These are phyloP conservation scores for Apodemus agrarius DNA, from an alignment of 2,797 vertebrate genomes.

Conservation along the genomic window DNA sequence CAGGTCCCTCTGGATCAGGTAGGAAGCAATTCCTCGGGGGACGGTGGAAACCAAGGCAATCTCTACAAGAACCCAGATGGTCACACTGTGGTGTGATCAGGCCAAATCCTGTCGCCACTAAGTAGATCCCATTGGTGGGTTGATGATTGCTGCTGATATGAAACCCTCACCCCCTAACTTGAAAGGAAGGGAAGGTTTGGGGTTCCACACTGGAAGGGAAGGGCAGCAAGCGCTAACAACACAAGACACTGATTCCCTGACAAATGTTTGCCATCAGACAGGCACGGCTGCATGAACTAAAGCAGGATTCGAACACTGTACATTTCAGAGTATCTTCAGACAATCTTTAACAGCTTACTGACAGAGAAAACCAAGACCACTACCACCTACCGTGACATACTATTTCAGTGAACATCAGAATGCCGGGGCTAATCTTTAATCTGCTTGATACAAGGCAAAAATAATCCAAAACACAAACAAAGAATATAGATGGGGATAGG, in stretches of 20 bases:
- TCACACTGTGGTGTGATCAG: background rate
- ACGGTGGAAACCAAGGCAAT: constrained; percentile 6
- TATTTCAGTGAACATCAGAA: constrained; percentile 77
- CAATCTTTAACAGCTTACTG: constrained; percentile 84
- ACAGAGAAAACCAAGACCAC: constrained; percentile 72
- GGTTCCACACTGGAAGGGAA: background rate
- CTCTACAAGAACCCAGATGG: background rate
- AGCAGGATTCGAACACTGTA: constrained; percentile 81
- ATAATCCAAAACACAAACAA: constrained; percentile 5
- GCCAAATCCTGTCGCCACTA: background rate
- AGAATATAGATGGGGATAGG: constrained; percentile 29
- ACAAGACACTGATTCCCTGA: constrained; percentile 67
- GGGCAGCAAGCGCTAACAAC: background rate
- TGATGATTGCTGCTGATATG: constrained; percentile 59
- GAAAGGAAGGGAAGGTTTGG: constrained; percentile 15
- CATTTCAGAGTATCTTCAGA: constrained; percentile 83
- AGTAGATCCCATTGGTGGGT: constrained; percentile 69
- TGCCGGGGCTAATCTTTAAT: constrained; percentile 77
- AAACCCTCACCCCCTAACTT: background rate
- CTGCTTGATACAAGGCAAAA: constrained; percentile 56
- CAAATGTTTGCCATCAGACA: constrained; percentile 4
- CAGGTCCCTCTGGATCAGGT: background rate
- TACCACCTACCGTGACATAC: constrained; percentile 76
- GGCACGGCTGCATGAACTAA: constrained; percentile 73
- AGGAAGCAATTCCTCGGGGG: background rate